Conservation (phyloP, 2,888 invertebrate species). For the Stegana nigrithorax region DNA sequence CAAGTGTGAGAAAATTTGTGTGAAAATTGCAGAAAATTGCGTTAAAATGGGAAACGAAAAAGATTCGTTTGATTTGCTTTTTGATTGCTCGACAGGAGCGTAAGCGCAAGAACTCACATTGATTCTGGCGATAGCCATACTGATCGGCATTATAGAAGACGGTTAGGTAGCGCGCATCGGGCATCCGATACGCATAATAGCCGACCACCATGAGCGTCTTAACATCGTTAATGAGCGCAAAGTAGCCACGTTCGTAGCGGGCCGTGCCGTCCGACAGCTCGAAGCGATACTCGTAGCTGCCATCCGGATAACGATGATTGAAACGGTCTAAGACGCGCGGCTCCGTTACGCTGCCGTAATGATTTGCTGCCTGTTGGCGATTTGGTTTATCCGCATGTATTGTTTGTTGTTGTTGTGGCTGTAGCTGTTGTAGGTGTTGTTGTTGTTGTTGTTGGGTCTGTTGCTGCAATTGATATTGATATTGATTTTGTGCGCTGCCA, state of each 20-base stretch:
- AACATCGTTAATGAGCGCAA: conserved; percentile 48
- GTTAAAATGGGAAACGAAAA: too few species aligned
- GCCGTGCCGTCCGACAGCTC: conserved; percentile 62
- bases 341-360: too few species aligned
- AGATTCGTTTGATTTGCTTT: too few species aligned
- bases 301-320: conserved; percentile 61
- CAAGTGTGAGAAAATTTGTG: too few species aligned
- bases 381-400: neutral
- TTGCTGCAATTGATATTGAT: neutral
- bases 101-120: conserved; percentile 64
- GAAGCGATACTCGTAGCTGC: conserved; percentile 64
- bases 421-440: neutral
- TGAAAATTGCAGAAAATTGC: too few species aligned
- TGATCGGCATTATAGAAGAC: conserved; percentile 67
- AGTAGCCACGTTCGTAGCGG: conserved; percentile 64
- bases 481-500: conserved; percentile 4
- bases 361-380: too few species aligned
- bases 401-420: neutral
- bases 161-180: conserved; percentile 56
- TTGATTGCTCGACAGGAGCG: too few species aligned
- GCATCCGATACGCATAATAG: conserved; percentile 63
- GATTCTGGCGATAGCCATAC: conserved; percentile 63
- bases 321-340: conserved; percentile 50
- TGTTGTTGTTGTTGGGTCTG: neutral
- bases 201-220: conserved; percentile 62